phyloP scores from a whole-genome alignment of 2,797 vertebrate species.

The Craterocephalus amniculus region DNA sequence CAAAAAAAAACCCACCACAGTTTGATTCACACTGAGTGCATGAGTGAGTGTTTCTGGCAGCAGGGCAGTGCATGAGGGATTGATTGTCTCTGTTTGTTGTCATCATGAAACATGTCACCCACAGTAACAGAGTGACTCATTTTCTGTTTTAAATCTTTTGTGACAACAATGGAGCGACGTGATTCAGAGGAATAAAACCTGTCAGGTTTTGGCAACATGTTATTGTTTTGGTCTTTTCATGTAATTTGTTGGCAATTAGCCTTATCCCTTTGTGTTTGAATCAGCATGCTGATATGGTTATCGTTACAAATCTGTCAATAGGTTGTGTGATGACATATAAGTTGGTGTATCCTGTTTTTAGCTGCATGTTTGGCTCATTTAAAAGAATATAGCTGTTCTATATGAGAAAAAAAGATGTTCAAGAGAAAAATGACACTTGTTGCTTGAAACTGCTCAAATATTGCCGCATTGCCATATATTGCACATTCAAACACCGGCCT shows the following conservation, averaged over 20 bases:
- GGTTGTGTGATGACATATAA: slow-evolving; percentile 23
- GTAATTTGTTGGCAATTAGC: slow-evolving; percentile 5
- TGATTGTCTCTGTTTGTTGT: not conserved
- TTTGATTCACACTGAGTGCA: not conserved
- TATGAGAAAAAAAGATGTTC: too few species aligned
- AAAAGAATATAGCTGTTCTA: too few species aligned
- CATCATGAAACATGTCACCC: not conserved
- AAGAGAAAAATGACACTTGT: too few species aligned
- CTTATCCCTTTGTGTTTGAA: not conserved
- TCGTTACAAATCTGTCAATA: not conserved
- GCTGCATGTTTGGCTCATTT: too few species aligned
- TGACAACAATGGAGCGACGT: not conserved
- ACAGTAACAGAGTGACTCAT: not conserved
- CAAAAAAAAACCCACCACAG: too few species aligned
- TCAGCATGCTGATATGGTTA: slow-evolving; percentile 1
- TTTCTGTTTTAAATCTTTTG: slow-evolving; percentile 6
- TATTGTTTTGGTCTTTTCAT: slow-evolving; percentile 9
- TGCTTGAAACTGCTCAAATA: too few species aligned
- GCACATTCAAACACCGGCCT: too few species aligned
- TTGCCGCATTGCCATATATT: too few species aligned
- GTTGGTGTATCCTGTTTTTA: slow-evolving; percentile 13
- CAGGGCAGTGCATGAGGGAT: not conserved
- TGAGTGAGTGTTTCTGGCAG: not conserved
- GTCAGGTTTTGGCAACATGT: slow-evolving; percentile 6
- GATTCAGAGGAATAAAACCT: not conserved